Conservation (phyloP, 1,140 invertebrate species). For the Meloidogyne floridensis region DNA sequence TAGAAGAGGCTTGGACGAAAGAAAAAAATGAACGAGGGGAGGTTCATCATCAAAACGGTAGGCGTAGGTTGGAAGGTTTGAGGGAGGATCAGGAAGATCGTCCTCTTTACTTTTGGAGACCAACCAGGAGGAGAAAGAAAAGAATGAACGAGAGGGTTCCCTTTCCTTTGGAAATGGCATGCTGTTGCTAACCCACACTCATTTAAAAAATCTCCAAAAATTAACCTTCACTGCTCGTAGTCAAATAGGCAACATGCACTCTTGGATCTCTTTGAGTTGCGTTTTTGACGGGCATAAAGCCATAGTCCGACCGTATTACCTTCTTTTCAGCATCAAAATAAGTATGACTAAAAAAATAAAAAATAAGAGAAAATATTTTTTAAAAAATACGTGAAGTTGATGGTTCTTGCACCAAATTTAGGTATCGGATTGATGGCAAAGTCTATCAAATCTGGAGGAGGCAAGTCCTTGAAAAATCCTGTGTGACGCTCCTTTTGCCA, state of each 20-base stretch:
- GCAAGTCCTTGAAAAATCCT: slow-evolving; percentile 52
- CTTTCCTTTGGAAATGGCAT: too few species aligned
- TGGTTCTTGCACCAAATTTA: slow-evolving; percentile 63
- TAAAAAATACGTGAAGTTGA: slow-evolving; percentile 60
- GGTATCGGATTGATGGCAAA: slow-evolving; percentile 65
- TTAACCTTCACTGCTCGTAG: slow-evolving; percentile 63
- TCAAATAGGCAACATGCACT: slow-evolving; percentile 64
- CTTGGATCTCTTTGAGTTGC: slow-evolving; percentile 63
- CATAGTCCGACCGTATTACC: slow-evolving; percentile 62
- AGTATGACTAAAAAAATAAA: slow-evolving; percentile 52
- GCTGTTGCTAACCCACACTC: too few species aligned
- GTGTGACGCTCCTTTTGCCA: slow-evolving; percentile 49
- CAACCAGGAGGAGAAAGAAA: too few species aligned
- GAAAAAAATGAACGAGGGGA: neutral
- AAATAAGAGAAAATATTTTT: neutral
- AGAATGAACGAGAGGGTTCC: too few species aligned
- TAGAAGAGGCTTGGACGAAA: neutral
- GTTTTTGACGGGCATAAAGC: slow-evolving; percentile 66
- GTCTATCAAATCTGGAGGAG: slow-evolving; percentile 63
- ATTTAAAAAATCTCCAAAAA: neutral
- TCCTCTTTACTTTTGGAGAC: too few species aligned
- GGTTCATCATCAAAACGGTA: neutral
- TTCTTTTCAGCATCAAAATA: slow-evolving; percentile 57
- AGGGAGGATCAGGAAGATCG: too few species aligned
- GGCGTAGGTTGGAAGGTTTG: too few species aligned